These are phyloP conservation scores for Corvus hawaiiensis DNA, from an alignment of 2,113 vertebrate species.

Conservation along the genomic window DNA sequence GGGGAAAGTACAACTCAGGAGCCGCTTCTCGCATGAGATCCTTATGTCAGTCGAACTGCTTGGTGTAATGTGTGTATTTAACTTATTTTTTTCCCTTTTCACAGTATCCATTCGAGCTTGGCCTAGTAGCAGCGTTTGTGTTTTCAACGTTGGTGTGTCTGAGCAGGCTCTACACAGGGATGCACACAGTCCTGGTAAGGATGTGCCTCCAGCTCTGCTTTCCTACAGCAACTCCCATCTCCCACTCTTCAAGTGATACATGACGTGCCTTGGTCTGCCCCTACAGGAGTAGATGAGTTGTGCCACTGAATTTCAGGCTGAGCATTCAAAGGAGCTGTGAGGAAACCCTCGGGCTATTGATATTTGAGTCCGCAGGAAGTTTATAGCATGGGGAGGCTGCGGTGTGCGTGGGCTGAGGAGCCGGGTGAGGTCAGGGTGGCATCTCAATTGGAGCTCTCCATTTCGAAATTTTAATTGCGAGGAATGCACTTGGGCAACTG, in stretches of 20 bases:
- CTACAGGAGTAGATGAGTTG: fast-evolving
- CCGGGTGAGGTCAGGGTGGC: not conserved
- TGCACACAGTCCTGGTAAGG: conserved; percentile 96
- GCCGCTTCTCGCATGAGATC: fast-evolving
- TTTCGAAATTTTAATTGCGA: not conserved
- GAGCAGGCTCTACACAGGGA: conserved; percentile 93
- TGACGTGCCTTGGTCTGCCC: not conserved
- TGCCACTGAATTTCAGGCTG: not conserved
- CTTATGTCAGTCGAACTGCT: not conserved
- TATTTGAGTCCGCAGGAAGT: not conserved
- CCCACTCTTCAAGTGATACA: fast-evolving
- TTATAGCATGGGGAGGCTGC: not conserved
- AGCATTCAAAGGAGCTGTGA: not conserved
- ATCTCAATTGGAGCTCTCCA: not conserved
- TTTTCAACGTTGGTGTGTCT: conserved; percentile 88
- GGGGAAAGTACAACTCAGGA: not conserved
- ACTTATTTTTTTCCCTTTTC: not conserved
- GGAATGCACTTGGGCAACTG: not conserved
- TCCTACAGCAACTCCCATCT: not conserved
- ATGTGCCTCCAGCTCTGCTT: not conserved
- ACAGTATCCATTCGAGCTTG: conserved; percentile 86
- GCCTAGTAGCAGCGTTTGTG: conserved; percentile 76
- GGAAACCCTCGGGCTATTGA: not conserved
- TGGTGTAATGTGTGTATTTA: not conserved
- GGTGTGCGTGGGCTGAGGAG: not conserved